A percentile compares a stretch with the other conserved stretches of the same genome.
These are phyloP conservation scores for Melanotaenia pygmaea DNA, from an alignment of 2,797 vertebrate species.

Conservation along the genomic window DNA sequence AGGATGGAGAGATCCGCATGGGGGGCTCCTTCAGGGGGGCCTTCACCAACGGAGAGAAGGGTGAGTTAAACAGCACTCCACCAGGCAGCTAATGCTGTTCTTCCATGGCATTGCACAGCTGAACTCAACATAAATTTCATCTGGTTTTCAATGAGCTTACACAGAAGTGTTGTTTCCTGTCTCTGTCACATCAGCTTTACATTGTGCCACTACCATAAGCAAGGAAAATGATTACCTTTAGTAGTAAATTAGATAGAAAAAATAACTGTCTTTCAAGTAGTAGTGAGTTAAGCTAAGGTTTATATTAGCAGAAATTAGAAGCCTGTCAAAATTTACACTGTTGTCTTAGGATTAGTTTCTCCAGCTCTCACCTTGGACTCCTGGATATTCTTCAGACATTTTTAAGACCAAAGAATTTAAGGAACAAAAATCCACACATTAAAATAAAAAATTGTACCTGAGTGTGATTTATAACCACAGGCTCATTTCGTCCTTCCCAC, in stretches of 20 bases:
- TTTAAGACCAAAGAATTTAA: background rate
- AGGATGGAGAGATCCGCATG: conserved; percentile 94
- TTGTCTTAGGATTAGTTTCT: background rate
- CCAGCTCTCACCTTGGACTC: background rate
- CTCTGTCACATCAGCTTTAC: background rate
- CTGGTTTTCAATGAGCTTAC: background rate
- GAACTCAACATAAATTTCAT: background rate
- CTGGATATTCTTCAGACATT: background rate
- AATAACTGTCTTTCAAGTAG: background rate
- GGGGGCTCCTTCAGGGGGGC: conserved; percentile 96
- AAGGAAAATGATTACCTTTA: background rate
- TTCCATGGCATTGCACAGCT: too few relatives aligned
- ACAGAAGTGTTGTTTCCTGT: background rate
- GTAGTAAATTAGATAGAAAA: background rate
- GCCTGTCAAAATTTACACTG: background rate
- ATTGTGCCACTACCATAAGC: background rate
- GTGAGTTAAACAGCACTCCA: conserved; percentile 66
- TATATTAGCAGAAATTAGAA: background rate
- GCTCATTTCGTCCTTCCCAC: background rate
- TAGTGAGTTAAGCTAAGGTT: background rate
- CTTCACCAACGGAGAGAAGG: conserved; percentile 94
- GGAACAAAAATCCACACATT: background rate
- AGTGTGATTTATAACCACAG: background rate
- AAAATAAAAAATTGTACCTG: background rate
- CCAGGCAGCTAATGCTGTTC: background rate